Evolutionary conservation across 1,140 invertebrate species (phyloP).

Genomic region (Aradophagus sp.): DNA sequence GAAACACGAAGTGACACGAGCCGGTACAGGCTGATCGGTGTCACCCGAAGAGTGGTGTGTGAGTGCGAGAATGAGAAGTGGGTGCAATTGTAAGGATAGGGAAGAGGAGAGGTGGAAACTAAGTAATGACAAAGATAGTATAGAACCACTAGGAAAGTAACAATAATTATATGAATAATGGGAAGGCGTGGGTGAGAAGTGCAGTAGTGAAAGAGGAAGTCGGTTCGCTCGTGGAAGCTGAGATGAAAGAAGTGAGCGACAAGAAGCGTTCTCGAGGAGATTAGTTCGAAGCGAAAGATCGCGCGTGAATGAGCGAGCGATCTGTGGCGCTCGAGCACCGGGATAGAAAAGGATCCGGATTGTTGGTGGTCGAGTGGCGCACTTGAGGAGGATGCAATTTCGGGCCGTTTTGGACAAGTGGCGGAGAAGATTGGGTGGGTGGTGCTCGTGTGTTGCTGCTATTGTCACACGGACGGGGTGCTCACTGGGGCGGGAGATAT

Average conservation of each 20-base stretch:
- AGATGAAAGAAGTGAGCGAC: constrained; percentile 24
- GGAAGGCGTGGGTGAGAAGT: too few relatives aligned
- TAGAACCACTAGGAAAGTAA: too few relatives aligned
- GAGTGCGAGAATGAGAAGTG: too few relatives aligned
- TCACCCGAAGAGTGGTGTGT: too few relatives aligned
- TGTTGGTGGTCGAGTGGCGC: constrained; percentile 15
- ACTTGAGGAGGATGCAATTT: constrained; percentile 31
- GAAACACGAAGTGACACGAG: too few relatives aligned
- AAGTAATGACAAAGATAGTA: too few relatives aligned
- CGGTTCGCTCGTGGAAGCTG: constrained; percentile 6
- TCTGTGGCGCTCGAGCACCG: constrained; percentile 7
- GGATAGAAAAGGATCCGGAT: constrained; percentile 23
- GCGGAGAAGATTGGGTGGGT: constrained; percentile 6
- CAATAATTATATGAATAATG: too few relatives aligned
- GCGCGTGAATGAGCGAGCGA: constrained; percentile 39
- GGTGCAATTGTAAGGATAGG: too few relatives aligned
- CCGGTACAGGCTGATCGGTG: too few relatives aligned
- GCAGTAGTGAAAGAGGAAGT: constrained; percentile 2
- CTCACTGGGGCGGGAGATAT: neutral
- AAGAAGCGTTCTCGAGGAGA: constrained; percentile 35
- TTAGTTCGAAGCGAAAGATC: constrained; percentile 39
- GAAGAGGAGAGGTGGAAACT: too few relatives aligned
- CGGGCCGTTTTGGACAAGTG: constrained; percentile 18
- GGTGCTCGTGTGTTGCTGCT: neutral
- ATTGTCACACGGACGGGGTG: constrained; percentile 5